These are phyloP conservation scores for Holacanthus passer DNA, from an alignment of 2,113 vertebrate genomes.

Conservation along the genomic window DNA sequence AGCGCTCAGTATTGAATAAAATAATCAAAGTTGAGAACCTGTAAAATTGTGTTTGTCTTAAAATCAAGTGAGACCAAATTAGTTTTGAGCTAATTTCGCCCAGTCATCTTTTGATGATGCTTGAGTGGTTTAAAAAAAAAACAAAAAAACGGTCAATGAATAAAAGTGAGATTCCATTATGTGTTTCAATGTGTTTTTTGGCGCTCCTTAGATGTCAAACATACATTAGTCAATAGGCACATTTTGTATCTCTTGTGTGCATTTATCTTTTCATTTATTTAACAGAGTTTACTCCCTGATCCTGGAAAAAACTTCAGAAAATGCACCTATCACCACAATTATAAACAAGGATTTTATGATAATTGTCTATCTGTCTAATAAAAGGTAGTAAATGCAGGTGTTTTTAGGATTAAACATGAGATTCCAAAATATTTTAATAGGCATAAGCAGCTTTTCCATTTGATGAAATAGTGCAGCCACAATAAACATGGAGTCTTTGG, in stretches of 20 bases:
- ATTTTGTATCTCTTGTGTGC: not conserved
- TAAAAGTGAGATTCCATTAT: not conserved
- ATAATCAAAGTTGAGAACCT: not conserved
- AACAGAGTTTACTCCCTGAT: not conserved
- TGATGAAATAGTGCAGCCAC: not conserved
- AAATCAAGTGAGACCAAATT: not conserved
- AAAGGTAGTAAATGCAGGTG: not conserved
- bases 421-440: too few species aligned
- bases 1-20: not conserved
- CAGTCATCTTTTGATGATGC: not conserved
- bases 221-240: not conserved
- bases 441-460: too few species aligned
- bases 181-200: not conserved
- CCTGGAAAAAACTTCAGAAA: not conserved
- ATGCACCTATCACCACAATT: not conserved
- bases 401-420: not conserved
- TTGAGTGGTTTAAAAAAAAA: not conserved
- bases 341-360: not conserved
- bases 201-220: not conserved
- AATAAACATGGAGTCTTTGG: not conserved
- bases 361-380: not conserved
- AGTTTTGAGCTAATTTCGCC: not conserved
- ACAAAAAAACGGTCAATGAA: not conserved
- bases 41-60: not conserved
- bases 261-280: not conserved